Conservation (phyloP, 1,140 invertebrate genomes). For the Leptopilina boulardi region DNA sequence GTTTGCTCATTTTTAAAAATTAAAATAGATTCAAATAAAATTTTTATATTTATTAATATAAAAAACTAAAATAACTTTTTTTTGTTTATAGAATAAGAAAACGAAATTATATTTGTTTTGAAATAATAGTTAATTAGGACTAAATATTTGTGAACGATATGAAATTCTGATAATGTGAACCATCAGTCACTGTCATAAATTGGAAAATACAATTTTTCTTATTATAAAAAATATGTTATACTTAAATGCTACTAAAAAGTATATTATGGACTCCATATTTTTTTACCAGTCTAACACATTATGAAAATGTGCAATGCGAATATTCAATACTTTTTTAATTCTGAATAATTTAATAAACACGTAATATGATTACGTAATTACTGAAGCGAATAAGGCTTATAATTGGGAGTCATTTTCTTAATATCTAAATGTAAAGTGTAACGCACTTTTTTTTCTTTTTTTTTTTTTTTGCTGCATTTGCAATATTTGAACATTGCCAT, state of each 20-base stretch:
- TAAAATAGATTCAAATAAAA: too few species aligned
- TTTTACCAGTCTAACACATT: not conserved
- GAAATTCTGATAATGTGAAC: not conserved
- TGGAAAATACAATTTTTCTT: not conserved
- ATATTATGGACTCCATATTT: not conserved
- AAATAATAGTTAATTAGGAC: too few species aligned
- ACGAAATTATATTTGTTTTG: too few species aligned
- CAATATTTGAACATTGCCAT: not conserved
- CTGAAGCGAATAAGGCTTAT: not conserved
- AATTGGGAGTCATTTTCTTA: not conserved
- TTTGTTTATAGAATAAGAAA: too few species aligned
- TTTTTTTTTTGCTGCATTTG: not conserved
- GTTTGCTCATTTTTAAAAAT: too few species aligned
- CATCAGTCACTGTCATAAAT: constrained; percentile 2
- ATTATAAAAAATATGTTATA: not conserved
- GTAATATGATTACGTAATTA: constrained; percentile 7
- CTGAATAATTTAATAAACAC: constrained; percentile 4
- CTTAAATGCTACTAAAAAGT: not conserved
- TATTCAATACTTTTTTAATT: constrained; percentile 14
- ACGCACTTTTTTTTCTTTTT: too few species aligned
- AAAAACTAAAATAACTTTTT: too few species aligned
- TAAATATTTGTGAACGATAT: too few species aligned
- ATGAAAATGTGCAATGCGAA: not conserved
- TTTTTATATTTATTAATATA: too few species aligned
- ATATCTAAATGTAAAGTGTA: not conserved